Base-by-base conservation (phyloP, 2,888 invertebrate genomes). In the Augochlorella aurata region DNA sequence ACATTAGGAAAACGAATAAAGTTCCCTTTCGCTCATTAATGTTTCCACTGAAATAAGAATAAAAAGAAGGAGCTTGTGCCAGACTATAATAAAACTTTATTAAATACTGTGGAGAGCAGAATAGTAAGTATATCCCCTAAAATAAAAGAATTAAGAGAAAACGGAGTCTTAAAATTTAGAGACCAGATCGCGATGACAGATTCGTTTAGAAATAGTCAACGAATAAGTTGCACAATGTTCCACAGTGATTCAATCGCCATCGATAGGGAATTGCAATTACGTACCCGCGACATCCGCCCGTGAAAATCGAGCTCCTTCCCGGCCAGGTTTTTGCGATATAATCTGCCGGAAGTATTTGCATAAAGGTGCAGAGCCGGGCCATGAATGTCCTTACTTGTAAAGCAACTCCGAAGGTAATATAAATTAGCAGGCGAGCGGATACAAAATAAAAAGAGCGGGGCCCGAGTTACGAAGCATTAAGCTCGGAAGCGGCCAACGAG, bases 401-500 rank as follows among this genome's bases (percentile, higher is more conserved):
- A 68, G 21, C 47, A 4, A 29, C 45, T 24, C 9, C 12, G 24
- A 24, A 4, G 18, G 21, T 47, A 18, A 29, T n/a, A 38, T 29
- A 21, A 61, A 75, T 47, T 58, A 68, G 68, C 18, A 5, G 61
- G 54, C 74, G 38, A 47, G 9, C 44, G 21, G 29, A 24, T 54
- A 45, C 24, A 67, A 44, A 67, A 74, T 74, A 52, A 74, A 66
- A 67, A 14, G 10, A 45, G 18, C 1, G 10, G 1, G 18, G 38
- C 10, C 3, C 24, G 47, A 47, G 67, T 45, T 52, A 52, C 45
- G 52, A 67, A 54, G 52, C 44, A 24, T 52, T 38, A 66, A 66
- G 65, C 73, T 49, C 63, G 65, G 65, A 7, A 65, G 50, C 24
- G 21, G 49, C 50, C 44, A 14, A 38, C 38, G 75, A 47, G 49